Conservation (phyloP, 2,888 invertebrate genomes). For the Silvanus unidentatus region DNA sequence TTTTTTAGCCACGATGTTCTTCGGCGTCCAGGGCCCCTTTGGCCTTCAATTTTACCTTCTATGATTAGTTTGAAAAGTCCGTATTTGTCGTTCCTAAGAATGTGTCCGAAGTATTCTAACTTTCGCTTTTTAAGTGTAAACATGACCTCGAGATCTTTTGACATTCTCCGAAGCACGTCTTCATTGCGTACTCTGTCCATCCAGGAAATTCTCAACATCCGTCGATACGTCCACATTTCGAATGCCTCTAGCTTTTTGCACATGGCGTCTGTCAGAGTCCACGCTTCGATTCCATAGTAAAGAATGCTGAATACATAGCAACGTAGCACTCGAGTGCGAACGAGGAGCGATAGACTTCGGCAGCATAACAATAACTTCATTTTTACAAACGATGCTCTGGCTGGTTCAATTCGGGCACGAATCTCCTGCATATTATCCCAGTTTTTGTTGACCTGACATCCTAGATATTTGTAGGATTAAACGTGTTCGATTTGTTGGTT, state of each 20-base stretch:
- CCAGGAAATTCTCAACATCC: slow-evolving; percentile 8
- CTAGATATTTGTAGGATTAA: no score
- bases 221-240: slow-evolving; percentile 10
- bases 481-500: no score
- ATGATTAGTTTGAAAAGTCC: neutral
- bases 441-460: no score
- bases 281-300: slow-evolving; percentile 8
- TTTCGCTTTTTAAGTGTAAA: slow-evolving; percentile 6
- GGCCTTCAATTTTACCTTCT: no score
- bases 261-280: slow-evolving; percentile 6
- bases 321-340: no score
- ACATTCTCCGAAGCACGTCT: slow-evolving; percentile 7
- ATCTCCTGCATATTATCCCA: no score
- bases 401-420: no score
- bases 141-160: slow-evolving; percentile 4
- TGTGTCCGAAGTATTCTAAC: slow-evolving; percentile 8
- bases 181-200: slow-evolving; percentile 6
- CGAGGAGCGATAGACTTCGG: no score
- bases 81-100: slow-evolving; percentile 3
- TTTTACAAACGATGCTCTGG: slow-evolving; percentile 2
- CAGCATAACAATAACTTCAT: no score
- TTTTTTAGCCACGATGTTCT: no score
- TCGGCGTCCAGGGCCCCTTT: no score
- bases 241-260: slow-evolving; percentile 7
- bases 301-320: slow-evolving; percentile 9